Percentiles rank a stretch among this genome's conserved stretches.
phyloP scores from a whole-genome alignment of 2,888 invertebrate genomes.

The Andrena bucephala region DNA sequence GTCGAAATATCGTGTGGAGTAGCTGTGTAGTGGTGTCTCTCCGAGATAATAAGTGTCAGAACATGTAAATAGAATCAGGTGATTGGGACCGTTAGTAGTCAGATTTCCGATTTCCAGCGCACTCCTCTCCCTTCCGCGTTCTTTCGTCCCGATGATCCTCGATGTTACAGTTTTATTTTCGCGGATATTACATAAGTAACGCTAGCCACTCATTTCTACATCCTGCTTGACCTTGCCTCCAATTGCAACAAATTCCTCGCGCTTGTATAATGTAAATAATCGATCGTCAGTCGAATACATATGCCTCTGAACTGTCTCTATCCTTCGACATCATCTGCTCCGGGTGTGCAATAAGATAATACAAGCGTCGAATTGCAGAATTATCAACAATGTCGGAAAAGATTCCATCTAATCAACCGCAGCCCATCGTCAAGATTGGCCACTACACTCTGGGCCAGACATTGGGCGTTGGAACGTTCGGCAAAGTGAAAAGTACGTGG shows the following conservation, averaged over 20 bases:
- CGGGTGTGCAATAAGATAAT: neutral
- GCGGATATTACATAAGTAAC: neutral
- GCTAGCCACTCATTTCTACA: constrained; percentile 4
- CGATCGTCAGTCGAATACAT: neutral
- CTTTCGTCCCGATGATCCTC: neutral
- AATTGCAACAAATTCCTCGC: constrained; percentile 14
- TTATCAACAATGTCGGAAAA: constrained; percentile 78
- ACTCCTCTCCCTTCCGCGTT: neutral
- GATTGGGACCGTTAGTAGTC: constrained; percentile 42
- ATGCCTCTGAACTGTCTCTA: neutral
- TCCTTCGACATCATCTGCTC: neutral
- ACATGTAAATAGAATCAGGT: constrained; percentile 73
- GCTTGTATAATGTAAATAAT: constrained; percentile 29
- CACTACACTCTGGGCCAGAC: constrained; percentile 98
- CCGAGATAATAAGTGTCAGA: constrained; percentile 55
- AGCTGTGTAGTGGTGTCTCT: constrained; percentile 18
- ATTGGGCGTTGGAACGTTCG: constrained; percentile 99
- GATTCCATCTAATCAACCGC: constrained; percentile 82
- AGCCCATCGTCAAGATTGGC: constrained; percentile 97
- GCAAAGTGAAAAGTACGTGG: constrained; percentile 96
- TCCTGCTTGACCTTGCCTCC: constrained; percentile 45
- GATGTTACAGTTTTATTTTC: neutral
- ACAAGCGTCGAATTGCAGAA: constrained; percentile 19
- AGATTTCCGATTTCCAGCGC: constrained; percentile 9
- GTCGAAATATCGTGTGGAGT: constrained; percentile 15